Conservation (phyloP, 2,888 invertebrate genomes). For the Paralinhomoeus sp. region DNA sequence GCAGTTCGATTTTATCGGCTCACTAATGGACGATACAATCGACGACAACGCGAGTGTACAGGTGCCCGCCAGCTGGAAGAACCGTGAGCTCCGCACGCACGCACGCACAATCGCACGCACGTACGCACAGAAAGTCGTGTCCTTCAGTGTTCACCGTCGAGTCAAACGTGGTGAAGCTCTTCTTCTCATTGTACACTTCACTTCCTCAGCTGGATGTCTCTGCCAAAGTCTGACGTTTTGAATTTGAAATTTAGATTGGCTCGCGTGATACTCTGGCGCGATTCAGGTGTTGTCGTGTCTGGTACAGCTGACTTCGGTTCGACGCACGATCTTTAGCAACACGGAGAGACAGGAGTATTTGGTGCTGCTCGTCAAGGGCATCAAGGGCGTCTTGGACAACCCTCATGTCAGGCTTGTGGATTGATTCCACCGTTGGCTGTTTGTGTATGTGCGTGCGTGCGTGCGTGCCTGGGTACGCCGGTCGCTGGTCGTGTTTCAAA, state of each 20-base stretch:
- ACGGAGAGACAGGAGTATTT: constrained; percentile 75
- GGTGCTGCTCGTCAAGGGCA: constrained; percentile 67
- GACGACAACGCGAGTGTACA: constrained; percentile 93
- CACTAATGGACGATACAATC: constrained; percentile 80
- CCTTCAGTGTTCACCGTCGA: constrained; percentile 65
- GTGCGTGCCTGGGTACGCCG: neutral
- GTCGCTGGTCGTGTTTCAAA: neutral
- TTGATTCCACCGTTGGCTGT: neutral
- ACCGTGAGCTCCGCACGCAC: neutral
- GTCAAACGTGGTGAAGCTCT: constrained; percentile 66
- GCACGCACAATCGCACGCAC: constrained; percentile 44
- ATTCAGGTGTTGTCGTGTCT: constrained; percentile 63
- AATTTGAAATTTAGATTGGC: no score
- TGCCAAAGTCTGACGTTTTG: constrained; percentile 46
- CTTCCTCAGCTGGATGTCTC: constrained; percentile 57
- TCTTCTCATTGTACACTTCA: constrained; percentile 77
- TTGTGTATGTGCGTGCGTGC: neutral
- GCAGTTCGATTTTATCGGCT: constrained; percentile 93
- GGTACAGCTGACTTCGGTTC: constrained; percentile 82
- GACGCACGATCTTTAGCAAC: constrained; percentile 82
- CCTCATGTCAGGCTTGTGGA: constrained; percentile 38
- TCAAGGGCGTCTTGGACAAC: constrained; percentile 70
- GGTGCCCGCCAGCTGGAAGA: constrained; percentile 84
- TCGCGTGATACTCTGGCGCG: no score
- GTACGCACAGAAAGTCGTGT: constrained; percentile 47